Evolutionary conservation across 2,888 invertebrate genomes (phyloP), one percentile per base, ranked within the genome.

Genomic region (Yponomeuta cagnagella): DNA sequence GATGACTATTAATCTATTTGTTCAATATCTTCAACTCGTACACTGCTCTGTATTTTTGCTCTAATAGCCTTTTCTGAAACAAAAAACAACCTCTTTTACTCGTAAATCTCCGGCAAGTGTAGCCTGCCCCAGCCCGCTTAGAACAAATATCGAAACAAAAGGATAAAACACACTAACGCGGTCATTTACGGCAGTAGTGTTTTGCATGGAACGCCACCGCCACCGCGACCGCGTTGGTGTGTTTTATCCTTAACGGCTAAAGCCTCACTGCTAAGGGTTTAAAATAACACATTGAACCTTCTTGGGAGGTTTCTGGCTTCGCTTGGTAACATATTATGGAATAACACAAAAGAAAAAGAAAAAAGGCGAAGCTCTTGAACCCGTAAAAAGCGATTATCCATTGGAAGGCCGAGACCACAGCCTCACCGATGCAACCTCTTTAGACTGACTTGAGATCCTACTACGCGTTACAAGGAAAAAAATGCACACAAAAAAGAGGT

Each of bases 321-420:
- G 33, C 33, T 33, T 33, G 33, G 33, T 4, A 33, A 33, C 33
- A 2, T 33, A 33, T 33, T 33, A 5, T 2, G 33, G 33, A 33
- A 33, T 33, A 33, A 2, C 33, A 33, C 33, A 58, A 15, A 58
- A 12, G 12, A 15, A 58, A 43, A 43, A 43, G 9, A 43, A 43
- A 64, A 2, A 64, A 2, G 48, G n/a, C 31, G 71, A 30, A 15
- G 73, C 69, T 12, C 5, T 33, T 33, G 33, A 73, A 30, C 10
- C 69, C 70, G 23, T 71, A 72, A 1, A 73, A 58, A 8, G 68
- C 63, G 1, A 72, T 52, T 67, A 74, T 43, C 43, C 43, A 43
- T 8, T 52, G 58, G 52, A 73, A 71, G 9, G 73, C 74, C 30
- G 75, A 73, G 15, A 67, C 71, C n/a, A 75, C 73, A 72, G 68